Base-by-base conservation (phyloP, 2,797 vertebrate genomes). In the Sebastes wilsoni region DNA sequence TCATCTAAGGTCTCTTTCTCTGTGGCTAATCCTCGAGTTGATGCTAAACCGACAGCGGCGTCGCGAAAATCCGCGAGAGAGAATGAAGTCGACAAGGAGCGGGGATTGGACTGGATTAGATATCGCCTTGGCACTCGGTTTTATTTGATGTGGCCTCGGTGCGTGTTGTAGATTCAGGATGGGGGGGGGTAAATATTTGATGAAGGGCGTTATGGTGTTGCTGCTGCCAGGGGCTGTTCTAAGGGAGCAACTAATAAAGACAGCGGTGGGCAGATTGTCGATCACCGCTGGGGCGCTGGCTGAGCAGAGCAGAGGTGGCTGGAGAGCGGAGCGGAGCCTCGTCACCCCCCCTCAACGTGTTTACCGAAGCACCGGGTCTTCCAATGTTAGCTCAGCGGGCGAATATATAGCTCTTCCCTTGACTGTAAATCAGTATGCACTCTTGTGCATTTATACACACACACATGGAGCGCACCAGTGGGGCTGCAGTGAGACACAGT, bases 171-270 rank as follows among this genome's bases (percentile, higher is more conserved):
- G 89, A 91, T 88, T 84, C 81, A 88, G 78, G 79, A 69, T n/a
- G 49, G 49, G 77, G 79, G 77, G 79, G 79, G 89, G 92, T 94
- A 94, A 95, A 94, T 94, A 93, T 94, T 94, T 93, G 92, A 95
- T 93, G 91, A 94, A 87, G 91, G 87, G 88, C 66, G 66, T 87
- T 78, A 81, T 72, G 86, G 85, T 84, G 91, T 84, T 79, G 80
- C 83, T 66, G 83, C 81, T 89, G 84, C 81, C 89, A 85, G 85
- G 64, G 86, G 86, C 72, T 75, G 74, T 80, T 92, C 73, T 78
- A 12, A 75, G 81, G 87, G 82, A 91, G 87, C 87, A 74, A 75
- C 90, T 93, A 90, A 91, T 92, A 90, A 95, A 95, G 91, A 93
- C 83, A 80, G 89, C 77, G 65, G 90, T 79, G 73, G 92, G 88